Evolutionary conservation across 2,797 vertebrate species (phyloP).

Genomic region (Coranthus polyacanthus): DNA sequence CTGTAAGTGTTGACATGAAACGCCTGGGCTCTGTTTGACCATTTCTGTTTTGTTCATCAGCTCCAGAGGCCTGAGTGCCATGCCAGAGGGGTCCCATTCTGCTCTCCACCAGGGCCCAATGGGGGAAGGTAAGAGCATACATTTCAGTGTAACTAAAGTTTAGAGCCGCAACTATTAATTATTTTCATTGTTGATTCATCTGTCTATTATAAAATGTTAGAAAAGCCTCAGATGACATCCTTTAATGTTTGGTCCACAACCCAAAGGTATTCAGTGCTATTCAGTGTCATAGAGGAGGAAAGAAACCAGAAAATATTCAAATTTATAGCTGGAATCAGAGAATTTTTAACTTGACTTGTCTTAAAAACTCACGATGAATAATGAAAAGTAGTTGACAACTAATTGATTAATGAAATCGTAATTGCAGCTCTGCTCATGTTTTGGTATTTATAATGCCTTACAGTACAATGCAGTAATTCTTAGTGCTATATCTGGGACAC

Average conservation of each 20-base stretch:
- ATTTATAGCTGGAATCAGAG: too few species aligned
- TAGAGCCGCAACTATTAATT: not conserved
- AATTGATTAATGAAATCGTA: too few species aligned
- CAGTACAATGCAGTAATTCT: conserved; percentile 15
- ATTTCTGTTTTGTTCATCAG: conserved; percentile 68
- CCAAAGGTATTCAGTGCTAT: too few species aligned
- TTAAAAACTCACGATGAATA: not conserved
- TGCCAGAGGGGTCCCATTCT: conserved; percentile 85
- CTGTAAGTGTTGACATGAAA: conserved; percentile 24
- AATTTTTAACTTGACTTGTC: too few species aligned
- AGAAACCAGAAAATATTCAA: too few species aligned
- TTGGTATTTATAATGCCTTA: too few species aligned
- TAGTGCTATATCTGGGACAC: conserved; percentile 47
- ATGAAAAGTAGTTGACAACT: too few species aligned
- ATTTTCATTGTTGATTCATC: too few species aligned
- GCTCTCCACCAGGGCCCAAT: conserved; percentile 82
- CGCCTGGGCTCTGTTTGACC: conserved; percentile 41
- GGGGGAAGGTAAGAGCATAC: conserved; percentile 86
- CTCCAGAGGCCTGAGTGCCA: conserved; percentile 82
- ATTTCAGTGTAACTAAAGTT: conserved; percentile 3
- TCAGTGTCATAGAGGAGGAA: too few species aligned
- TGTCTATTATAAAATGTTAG: too few species aligned
- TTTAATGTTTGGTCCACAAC: too few species aligned
- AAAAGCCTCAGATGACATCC: too few species aligned
- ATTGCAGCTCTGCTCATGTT: conserved; percentile 27